Evolutionary conservation across 2,888 invertebrate species (phyloP).

Genomic region (Tenthredo scrophulariae): DNA sequence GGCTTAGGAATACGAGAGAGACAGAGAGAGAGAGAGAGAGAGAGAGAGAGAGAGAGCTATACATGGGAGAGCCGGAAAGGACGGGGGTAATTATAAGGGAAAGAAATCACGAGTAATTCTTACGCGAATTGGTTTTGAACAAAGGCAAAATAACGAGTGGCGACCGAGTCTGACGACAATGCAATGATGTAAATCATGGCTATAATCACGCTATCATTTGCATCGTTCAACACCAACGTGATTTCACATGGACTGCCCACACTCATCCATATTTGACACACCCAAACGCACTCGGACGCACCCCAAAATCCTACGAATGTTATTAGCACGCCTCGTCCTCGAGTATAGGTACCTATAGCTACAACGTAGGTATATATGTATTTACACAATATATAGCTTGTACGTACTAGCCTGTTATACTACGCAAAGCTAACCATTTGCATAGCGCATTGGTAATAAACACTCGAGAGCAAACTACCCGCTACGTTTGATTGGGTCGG

Average conservation of each 20-base stretch:
- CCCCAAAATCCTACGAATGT: slow-evolving; percentile 46
- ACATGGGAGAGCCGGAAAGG: neutral
- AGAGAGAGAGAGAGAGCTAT: neutral
- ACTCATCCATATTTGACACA: slow-evolving; percentile 31
- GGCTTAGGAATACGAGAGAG: neutral
- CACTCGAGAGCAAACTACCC: slow-evolving; percentile 73
- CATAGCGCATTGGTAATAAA: slow-evolving; percentile 67
- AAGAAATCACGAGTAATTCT: neutral
- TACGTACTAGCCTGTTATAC: slow-evolving; percentile 14
- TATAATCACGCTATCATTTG: slow-evolving; percentile 45
- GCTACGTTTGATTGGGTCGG: slow-evolving; percentile 74
- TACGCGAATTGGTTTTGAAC: neutral
- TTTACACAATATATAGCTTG: neutral
- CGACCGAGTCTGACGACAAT: slow-evolving; percentile 30
- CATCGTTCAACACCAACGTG: slow-evolving; percentile 36
- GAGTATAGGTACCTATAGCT: neutral
- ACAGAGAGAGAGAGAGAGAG: neutral
- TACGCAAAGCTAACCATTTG: slow-evolving; percentile 55
- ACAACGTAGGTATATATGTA: slow-evolving; percentile 17
- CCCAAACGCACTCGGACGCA: slow-evolving; percentile 46
- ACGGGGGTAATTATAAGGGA: slow-evolving; percentile 16
- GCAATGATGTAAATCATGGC: slow-evolving; percentile 44
- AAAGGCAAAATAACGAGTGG: slow-evolving; percentile 36
- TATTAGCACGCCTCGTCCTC: slow-evolving; percentile 34
- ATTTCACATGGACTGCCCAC: slow-evolving; percentile 33